Evolutionary conservation across 30 jellyfish, hydroid and myxozoan species (phyloP), one percentile per base, ranked within the genome.

Genomic region (Cassiopea andromeda): DNA sequence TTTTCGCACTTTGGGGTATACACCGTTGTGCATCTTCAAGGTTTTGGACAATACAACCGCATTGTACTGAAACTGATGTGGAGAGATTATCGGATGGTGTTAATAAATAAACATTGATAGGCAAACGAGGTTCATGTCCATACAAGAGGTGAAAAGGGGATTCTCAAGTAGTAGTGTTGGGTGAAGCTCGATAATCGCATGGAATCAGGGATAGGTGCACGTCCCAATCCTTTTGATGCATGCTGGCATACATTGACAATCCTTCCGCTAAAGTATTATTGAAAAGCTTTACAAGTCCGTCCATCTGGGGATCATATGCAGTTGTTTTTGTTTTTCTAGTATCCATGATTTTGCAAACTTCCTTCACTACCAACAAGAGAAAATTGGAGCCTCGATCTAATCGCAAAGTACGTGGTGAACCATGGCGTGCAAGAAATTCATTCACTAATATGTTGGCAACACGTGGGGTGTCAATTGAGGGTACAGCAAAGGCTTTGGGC

Each of bases 401-500:
- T 49, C 50, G 58, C n/a, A 78, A 57, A 58, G 87, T 78, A 47
- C 90, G 73, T 5, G 94, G 94, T 14, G 84, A 87, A 9, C 93
- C 69, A 48, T 58, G 83, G 15, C 93, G 77, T 10, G 74, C 59
- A 8, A 85, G 27, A 38, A 85, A 78, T 44, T 85, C 82, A 47
- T 77, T 48, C 12, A 85, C 92, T 48, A 85, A 19, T 13, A 85
- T 14, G 75, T 78, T 44, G 14, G 94, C 94, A 48, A 87, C 68
- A 16, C 76, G 77, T 44, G 78, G 60, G 13, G 92, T 73, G 15
- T 74, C 89, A 18, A 38, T 74, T 17, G 88, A 54, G 27, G 80
- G 77, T 16, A 69, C 43, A 14, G 92, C 92, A 69, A 8, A 83
- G 5, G 92, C 92, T 70, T 85, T 91, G 17, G 89, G 88, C 93